These are phyloP conservation scores for Heteromyza rotundicornis DNA, from an alignment of 2,888 invertebrate genomes.

Conservation along the genomic window DNA sequence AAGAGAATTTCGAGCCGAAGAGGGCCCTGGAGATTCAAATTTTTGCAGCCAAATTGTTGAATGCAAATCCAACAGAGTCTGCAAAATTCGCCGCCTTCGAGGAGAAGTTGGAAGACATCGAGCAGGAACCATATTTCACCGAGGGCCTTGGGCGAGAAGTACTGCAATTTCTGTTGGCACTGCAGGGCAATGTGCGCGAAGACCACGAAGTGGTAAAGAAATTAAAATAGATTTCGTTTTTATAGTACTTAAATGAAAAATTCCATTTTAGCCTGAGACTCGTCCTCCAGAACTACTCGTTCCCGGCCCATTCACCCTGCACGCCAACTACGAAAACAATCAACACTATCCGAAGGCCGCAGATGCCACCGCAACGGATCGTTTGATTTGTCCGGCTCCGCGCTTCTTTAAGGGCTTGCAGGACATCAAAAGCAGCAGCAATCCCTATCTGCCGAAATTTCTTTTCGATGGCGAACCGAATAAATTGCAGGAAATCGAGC, in stretches of 20 bases:
- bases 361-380: constrained; percentile 20
- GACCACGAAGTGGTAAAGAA: constrained; percentile 31
- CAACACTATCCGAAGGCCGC: constrained; percentile 3
- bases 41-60: constrained; percentile 44
- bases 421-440: constrained; percentile 30
- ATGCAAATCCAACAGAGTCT: constrained; percentile 32
- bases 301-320: constrained; percentile 46
- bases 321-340: constrained; percentile 21
- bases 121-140: constrained; percentile 36
- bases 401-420: constrained; percentile 39
- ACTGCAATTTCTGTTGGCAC: constrained; percentile 37
- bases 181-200: constrained; percentile 36
- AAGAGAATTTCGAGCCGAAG: constrained; percentile 40
- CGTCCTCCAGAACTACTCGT: constrained; percentile 32
- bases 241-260: neutral
- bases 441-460: constrained; percentile 43
- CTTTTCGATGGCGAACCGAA: constrained; percentile 35
- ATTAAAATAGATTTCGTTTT: too few relatives aligned
- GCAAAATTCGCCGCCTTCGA: constrained; percentile 40
- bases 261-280: constrained; percentile 19
- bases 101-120: constrained; percentile 36
- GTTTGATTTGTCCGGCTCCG: constrained; percentile 31
- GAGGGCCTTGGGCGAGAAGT: constrained; percentile 39
- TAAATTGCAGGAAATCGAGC: constrained; percentile 35
- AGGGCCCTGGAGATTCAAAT: constrained; percentile 42